Evolutionary conservation across 2,797 vertebrate genomes (phyloP).

Genomic region (Macropodus opercularis): DNA sequence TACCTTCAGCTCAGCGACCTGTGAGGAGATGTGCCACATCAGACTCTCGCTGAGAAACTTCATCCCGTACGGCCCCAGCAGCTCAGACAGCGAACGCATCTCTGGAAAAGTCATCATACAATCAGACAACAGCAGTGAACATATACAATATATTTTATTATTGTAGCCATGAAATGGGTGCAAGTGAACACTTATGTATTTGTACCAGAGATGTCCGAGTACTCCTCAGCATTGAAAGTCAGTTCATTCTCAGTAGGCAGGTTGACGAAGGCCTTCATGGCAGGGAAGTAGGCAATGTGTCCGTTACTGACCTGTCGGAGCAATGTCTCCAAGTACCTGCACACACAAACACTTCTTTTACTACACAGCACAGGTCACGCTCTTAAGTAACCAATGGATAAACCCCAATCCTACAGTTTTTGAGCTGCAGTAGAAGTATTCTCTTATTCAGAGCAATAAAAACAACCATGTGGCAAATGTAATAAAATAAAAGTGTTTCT

Average conservation of each 20-base stretch:
- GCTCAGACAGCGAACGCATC: conserved; percentile 96
- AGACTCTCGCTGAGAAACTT: conserved; percentile 99
- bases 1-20: conserved; percentile 99
- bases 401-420: not conserved
- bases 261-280: conserved; percentile 99
- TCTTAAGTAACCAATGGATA: not conserved
- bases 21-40: conserved; percentile 99
- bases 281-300: conserved; percentile 98
- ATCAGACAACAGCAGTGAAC: not conserved
- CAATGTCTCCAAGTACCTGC: conserved; percentile 97
- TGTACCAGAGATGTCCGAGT: conserved; percentile 98
- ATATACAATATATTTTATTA: not conserved
- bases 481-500: no score
- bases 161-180: no score
- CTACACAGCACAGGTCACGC: not conserved
- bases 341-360: not conserved
- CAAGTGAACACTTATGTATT: no score
- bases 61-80: conserved; percentile 98
- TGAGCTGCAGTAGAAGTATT: not conserved
- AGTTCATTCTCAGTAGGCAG: conserved; percentile 98
- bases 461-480: no score
- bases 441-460: not conserved
- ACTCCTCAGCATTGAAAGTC: conserved; percentile 98
- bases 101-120: conserved; percentile 73
- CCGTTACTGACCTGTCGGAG: conserved; percentile 98